These are phyloP conservation scores for Python bivittatus DNA, from an alignment of 2,113 vertebrate genomes.

Conservation along the genomic window DNA sequence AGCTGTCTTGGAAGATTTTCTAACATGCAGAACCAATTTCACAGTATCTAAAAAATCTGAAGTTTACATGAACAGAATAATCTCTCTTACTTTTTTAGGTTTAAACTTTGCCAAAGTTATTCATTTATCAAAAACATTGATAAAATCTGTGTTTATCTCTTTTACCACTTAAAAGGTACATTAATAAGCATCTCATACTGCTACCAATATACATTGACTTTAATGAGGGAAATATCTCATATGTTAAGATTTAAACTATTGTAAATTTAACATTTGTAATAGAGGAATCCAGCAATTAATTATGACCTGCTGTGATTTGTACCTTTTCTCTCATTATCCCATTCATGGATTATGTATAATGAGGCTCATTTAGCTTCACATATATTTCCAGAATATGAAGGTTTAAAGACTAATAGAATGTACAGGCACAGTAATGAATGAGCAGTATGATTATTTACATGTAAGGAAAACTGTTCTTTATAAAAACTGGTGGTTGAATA, in stretches of 20 bases:
- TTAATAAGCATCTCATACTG: constrained; percentile 45
- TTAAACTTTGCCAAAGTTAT: constrained; percentile 78
- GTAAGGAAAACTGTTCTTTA: constrained; percentile 59
- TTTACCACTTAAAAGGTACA: constrained; percentile 65
- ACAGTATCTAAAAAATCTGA: constrained; percentile 81
- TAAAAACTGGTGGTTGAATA: constrained; percentile 38
- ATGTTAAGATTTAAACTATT: constrained; percentile 51
- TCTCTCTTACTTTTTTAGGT: constrained; percentile 83
- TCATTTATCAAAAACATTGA: constrained; percentile 74
- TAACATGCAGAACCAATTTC: constrained; percentile 89
- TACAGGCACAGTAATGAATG: constrained; percentile 62
- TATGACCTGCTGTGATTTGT: constrained; percentile 56
- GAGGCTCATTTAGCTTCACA: constrained; percentile 61
- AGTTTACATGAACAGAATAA: constrained; percentile 80
- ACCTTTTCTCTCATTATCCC: constrained; percentile 46
- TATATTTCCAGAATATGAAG: constrained; percentile 48
- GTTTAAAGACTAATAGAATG: constrained; percentile 61
- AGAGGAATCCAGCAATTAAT: constrained; percentile 66
- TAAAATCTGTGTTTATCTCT: constrained; percentile 73
- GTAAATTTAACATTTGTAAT: constrained; percentile 51
- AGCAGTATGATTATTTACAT: constrained; percentile 60
- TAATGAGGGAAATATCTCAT: constrained; percentile 32
- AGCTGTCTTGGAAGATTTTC: constrained; percentile 77
- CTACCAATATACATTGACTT: constrained; percentile 33
- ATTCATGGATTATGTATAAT: constrained; percentile 50